Evolutionary conservation across 1,140 invertebrate genomes (phyloP).

Genomic region (Araneus ventricosus): DNA sequence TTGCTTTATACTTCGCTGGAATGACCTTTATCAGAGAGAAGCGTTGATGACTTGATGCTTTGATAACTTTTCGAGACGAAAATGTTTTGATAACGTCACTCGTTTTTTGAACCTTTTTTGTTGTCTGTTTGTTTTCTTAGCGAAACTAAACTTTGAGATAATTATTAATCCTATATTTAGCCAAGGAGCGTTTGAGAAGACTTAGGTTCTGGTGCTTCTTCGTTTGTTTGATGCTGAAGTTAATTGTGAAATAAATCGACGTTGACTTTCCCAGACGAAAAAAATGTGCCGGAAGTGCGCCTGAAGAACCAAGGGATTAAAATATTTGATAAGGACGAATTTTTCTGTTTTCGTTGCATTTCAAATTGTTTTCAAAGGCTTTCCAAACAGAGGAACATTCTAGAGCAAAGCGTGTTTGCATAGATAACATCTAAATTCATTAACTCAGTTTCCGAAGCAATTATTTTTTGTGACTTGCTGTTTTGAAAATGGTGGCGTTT

Average conservation of each 20-base stretch:
- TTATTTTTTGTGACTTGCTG: too few relatives aligned
- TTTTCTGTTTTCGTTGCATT: not conserved
- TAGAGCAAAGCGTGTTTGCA: too few relatives aligned
- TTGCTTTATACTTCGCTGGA: not conserved
- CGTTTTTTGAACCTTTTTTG: not conserved
- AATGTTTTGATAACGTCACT: constrained; percentile 2
- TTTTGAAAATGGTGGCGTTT: too few relatives aligned
- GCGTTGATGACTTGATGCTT: constrained; percentile 1
- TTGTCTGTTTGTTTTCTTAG: constrained; percentile 15
- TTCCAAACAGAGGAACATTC: not conserved
- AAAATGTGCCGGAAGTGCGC: too few relatives aligned
- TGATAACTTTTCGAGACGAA: constrained; percentile 29
- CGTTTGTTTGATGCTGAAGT: too few relatives aligned
- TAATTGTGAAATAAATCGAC: too few relatives aligned
- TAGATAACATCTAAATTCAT: not conserved
- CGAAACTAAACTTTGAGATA: constrained; percentile 12
- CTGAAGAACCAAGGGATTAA: not conserved
- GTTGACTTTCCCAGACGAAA: too few relatives aligned
- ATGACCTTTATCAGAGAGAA: not conserved
- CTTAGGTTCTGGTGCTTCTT: too few relatives aligned
- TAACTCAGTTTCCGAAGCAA: not conserved
- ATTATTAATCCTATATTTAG: not conserved
- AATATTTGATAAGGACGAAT: not conserved
- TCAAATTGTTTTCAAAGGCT: not conserved
- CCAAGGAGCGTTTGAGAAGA: too few relatives aligned